These are phyloP conservation scores for Malurus elegans DNA, from an alignment of 2,113 vertebrate genomes.

Conservation along the genomic window DNA sequence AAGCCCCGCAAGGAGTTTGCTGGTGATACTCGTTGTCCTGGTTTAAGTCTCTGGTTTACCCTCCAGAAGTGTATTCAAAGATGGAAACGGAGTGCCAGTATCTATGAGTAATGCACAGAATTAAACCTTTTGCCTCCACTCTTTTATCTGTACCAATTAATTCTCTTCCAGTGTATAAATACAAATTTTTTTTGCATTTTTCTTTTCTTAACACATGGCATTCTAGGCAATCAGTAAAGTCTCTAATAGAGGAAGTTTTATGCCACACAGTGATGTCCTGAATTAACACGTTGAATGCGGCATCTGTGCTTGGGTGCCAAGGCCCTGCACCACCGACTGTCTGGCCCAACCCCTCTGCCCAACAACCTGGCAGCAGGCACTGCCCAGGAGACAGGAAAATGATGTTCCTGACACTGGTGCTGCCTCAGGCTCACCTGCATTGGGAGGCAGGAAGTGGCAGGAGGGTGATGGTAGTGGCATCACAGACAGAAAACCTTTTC, in stretches of 20 bases:
- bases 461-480: not conserved
- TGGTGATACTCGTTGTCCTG: not conserved
- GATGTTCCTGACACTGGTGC: accelerated
- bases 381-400: not conserved
- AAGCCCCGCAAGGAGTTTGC: not conserved
- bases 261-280: not conserved
- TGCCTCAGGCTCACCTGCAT: not conserved
- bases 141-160: not conserved
- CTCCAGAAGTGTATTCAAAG: not conserved
- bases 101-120: not conserved
- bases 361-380: not conserved
- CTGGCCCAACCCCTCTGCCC: not conserved
- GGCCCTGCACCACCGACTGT: not conserved
- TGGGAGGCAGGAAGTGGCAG: accelerated
- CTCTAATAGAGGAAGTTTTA: not conserved
- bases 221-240: not conserved
- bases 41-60: not conserved
- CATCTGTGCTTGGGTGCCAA: not conserved
- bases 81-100: not conserved
- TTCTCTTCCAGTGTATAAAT: not conserved
- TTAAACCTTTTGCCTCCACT: not conserved
- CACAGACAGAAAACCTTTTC: not conserved
- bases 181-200: not conserved
- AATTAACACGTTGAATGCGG: not conserved
- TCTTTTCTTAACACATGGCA: not conserved